Evolutionary conservation across 2,888 invertebrate genomes (phyloP), one percentile per base, ranked within the genome.

Genomic region (Anticlea derivata): DNA sequence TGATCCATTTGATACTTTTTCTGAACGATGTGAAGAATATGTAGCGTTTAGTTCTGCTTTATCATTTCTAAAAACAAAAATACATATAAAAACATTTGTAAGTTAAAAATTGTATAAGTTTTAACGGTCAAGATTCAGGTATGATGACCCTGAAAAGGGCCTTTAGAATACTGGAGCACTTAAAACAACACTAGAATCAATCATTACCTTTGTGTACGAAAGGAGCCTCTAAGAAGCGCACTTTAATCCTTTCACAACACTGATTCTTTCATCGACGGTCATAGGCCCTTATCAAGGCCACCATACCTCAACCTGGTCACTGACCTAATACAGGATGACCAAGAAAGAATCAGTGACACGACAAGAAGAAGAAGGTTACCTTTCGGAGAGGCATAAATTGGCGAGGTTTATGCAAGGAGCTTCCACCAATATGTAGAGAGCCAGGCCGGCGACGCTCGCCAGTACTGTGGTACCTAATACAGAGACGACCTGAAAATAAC

Each of bases 391-490:
- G 0, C 30, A 24, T 5, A 41, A 20, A 27, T 54, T 57, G n/a
- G 60, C 44, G 30, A 60, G 27, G 11, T 60, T 60, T 5, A 50
- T 50, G 12, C 47, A 30, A 0, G 60, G 60, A 12, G 60, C 56
- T 30, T 60, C 57, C 0, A 57, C 30, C 7, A 55, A 7, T 7
- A 60, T 5, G 37, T 57, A 38, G 0, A 60, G 11, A 2, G 31
- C 12, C 4, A 60, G 24, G 7, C 51, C 47, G 2, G 26, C 29
- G 0, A 6, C 12, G 7, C 37, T 38, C 0, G 41, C 7, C 1
- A 50, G 1, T 1, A 49, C 37, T 5, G 17, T 1, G 8, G 43
- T 45, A 0, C 55, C 58, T 1, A 3, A 1, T 1, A 17, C n/a
- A n/a, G 17, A n/a, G 1, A 52, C 7, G 0, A 12, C 2, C 55